Base-by-base conservation (phyloP, 2,113 vertebrate genomes). In the Genyomyrus donnyi region DNA sequence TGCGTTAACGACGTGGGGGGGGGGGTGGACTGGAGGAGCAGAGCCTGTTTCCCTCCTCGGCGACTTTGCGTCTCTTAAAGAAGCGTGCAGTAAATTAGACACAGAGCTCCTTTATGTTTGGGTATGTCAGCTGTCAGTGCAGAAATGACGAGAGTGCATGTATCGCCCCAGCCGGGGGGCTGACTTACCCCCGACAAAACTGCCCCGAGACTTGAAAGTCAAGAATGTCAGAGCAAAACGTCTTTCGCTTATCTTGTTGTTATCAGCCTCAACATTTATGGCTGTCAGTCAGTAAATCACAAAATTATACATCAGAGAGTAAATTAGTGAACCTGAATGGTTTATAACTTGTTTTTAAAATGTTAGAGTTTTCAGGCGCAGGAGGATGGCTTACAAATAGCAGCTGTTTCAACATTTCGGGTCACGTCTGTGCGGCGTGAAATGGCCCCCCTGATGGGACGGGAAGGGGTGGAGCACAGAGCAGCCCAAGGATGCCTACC, bases 201-300 rank as follows among this genome's bases (percentile, higher is more conserved):
- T 91, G 91, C 92, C 90, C 90, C 2, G 89, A 3, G 77, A 93
- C 93, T 85, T 91, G 93, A 90, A 91, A 53, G 84, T 93, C 92
- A 92, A 93, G 94, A 95, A 92, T 88, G 91, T 92, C 90, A 27
- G 90, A 93, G 89, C 88, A 89, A 87, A 92, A 80, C 58, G 87
- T 86, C 49, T 89, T 88, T 91, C 89, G 89, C 70, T 92, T 90
- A 92, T 93, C 93, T 93, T 0, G 10, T 31, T 66, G 91, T 93
- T 95, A 93, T 94, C 94, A 94, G 88, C 92, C 93, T 90, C 89
- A 88, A 94, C 93, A 95, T 95, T 95, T 95, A 95, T 93, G 93
- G 90, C n/a, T 1, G 74, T 90, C 90, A 46, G 89, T 87, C 94
- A 80, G 89, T 90, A 89, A 92, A 92, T 93, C 90, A 91, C 91